Percentiles rank a stretch among this genome's conserved stretches.
Evolutionary conservation across 2,888 invertebrate species (phyloP).

Genomic region (Mesorhabditis belari): DNA sequence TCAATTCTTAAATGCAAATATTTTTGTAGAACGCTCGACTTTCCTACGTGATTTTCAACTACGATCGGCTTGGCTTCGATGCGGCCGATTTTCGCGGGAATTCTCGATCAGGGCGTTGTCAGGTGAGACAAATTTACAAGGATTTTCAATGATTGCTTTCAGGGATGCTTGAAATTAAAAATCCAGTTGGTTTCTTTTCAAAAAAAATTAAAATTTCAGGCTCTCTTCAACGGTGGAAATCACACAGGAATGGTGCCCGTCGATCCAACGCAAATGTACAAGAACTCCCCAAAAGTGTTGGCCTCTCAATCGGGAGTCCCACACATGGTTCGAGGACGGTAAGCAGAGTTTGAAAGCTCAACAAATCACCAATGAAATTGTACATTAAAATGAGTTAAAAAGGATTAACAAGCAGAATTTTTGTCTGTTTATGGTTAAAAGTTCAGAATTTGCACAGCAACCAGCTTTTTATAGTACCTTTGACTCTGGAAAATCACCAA

Average conservation of each 20-base stretch:
- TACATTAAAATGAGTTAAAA: too few species aligned
- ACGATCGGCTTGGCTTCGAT: conserved; percentile 83
- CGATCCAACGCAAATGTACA: conserved; percentile 49
- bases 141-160: background rate
- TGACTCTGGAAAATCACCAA: background rate
- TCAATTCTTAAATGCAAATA: too few species aligned
- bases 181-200: background rate
- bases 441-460: too few species aligned
- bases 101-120: conserved; percentile 50
- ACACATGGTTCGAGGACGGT: conserved; percentile 63
- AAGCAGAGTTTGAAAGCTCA: background rate
- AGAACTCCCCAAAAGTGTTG: conserved; percentile 48
- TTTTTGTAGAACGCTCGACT: conserved; percentile 36
- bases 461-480: background rate
- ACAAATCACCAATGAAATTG: too few species aligned
- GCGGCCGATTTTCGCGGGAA: conserved; percentile 58
- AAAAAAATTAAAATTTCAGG: conserved; percentile 20
- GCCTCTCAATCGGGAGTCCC: conserved; percentile 51
- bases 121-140: conserved; percentile 16
- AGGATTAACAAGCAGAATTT: too few species aligned
- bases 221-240: conserved; percentile 52
- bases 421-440: too few species aligned
- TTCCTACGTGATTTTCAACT: conserved; percentile 91
- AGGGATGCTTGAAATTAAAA: background rate
- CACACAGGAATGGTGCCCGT: conserved; percentile 51